Percentiles rank a stretch among this genome's conserved stretches.
Evolutionary conservation across 2,888 invertebrate genomes (phyloP).

Genomic region (Leucophora obtusa): DNA sequence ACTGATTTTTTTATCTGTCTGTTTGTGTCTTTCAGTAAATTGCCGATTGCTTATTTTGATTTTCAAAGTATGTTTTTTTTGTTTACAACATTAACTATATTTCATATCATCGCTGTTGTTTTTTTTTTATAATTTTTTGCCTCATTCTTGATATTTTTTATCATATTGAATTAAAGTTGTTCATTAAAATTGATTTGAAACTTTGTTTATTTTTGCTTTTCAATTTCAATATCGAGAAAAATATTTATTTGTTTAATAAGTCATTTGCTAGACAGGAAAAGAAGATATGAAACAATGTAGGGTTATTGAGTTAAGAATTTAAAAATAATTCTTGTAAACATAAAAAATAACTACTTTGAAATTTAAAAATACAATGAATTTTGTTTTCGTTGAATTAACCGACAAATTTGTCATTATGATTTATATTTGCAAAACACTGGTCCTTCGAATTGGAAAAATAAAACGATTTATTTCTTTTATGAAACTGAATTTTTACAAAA

Average conservation of each 20-base stretch:
- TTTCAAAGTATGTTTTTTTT: constrained; percentile 30
- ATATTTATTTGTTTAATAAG: not conserved
- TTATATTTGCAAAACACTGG: no score
- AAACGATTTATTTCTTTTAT: no score
- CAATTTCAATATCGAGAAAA: not conserved
- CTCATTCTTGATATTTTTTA: constrained; percentile 19
- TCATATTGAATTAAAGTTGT: constrained; percentile 48
- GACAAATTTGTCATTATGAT: no score
- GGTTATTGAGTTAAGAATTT: no score
- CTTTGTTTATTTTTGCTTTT: constrained; percentile 30
- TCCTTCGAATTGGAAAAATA: no score
- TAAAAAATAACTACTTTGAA: no score
- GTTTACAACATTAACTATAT: constrained; percentile 11
- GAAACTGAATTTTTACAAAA: no score
- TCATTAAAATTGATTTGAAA: constrained; percentile 56
- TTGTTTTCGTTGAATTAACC: no score
- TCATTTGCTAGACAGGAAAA: not conserved
- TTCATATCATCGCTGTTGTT: constrained; percentile 8
- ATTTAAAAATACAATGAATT: no score
- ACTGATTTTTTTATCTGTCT: constrained; percentile 47
- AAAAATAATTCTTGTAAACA: no score
- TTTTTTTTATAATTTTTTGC: constrained; percentile 21
- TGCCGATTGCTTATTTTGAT: constrained; percentile 42
- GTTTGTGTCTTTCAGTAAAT: constrained; percentile 34
- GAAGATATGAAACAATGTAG: not conserved